These are phyloP conservation scores for Phrynosoma blainvillii DNA, from an alignment of 2,113 vertebrate genomes.

Conservation along the genomic window DNA sequence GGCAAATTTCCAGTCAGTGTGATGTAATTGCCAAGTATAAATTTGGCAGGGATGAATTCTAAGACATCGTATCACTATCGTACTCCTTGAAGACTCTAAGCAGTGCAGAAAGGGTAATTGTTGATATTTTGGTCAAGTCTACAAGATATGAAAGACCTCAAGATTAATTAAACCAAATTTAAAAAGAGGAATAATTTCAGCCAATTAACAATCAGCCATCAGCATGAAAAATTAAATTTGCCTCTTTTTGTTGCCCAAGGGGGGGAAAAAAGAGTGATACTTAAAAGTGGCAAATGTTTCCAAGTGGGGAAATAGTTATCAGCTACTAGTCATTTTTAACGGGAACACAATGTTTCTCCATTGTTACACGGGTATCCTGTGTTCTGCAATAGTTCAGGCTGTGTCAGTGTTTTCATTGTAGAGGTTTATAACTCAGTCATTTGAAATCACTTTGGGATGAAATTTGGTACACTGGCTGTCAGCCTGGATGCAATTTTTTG, in stretches of 20 bases:
- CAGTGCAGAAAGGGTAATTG: not conserved
- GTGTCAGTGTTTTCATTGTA: constrained; percentile 62
- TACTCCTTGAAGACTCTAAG: not conserved
- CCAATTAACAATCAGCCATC: not conserved
- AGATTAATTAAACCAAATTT: not conserved
- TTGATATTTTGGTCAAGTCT: not conserved
- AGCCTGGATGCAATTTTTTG: constrained; percentile 41
- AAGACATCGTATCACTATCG: not conserved
- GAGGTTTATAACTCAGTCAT: constrained; percentile 64
- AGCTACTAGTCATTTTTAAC: constrained; percentile 24
- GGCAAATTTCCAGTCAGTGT: not conserved
- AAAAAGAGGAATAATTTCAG: not conserved
- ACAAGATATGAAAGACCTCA: not conserved
- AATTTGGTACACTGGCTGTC: constrained; percentile 58
- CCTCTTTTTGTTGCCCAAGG: not conserved
- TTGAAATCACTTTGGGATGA: constrained; percentile 58
- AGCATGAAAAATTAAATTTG: not conserved
- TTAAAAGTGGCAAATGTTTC: not conserved
- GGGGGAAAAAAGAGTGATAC: not conserved
- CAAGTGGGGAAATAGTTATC: not conserved
- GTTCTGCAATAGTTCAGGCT: constrained; percentile 50
- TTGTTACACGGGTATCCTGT: constrained; percentile 10
- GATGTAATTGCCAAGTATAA: not conserved
- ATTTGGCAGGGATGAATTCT: too few relatives aligned
- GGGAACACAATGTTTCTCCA: constrained; percentile 45